Conservation (phyloP, 1,140 invertebrate genomes). For the Harpegnathos saltator region DNA sequence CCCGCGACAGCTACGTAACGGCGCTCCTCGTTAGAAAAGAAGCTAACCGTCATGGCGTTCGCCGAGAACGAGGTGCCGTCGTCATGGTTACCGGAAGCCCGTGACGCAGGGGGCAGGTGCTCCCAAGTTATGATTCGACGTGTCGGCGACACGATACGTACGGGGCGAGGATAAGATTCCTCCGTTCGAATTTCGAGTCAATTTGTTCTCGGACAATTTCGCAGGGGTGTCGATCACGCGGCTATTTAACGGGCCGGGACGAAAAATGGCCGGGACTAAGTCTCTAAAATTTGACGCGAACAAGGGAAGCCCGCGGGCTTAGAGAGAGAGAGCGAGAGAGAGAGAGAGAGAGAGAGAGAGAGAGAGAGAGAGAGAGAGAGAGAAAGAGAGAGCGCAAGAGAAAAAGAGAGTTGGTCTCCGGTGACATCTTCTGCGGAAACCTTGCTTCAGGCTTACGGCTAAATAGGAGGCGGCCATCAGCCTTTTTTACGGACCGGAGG, state of each 20-base stretch:
- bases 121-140: slow-evolving; percentile 66
- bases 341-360: too few relatives aligned
- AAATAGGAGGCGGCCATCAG: background rate
- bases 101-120: slow-evolving; percentile 62
- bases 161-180: slow-evolving; percentile 14
- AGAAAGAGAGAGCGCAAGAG: too few relatives aligned
- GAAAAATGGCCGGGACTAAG: background rate
- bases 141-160: slow-evolving; percentile 41
- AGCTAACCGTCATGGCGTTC: slow-evolving; percentile 74
- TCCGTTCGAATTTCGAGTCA: slow-evolving; percentile 4
- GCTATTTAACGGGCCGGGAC: background rate
- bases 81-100: slow-evolving; percentile 76
- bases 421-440: background rate
- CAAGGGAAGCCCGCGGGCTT: too few relatives aligned
- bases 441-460: background rate
- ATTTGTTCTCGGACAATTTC: slow-evolving; percentile 14
- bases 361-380: too few relatives aligned
- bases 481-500: background rate
- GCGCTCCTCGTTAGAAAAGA: slow-evolving; percentile 81
- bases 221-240: background rate
- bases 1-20: slow-evolving; percentile 65
- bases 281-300: too few relatives aligned
- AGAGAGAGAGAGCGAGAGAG: too few relatives aligned
- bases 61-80: slow-evolving; percentile 73
- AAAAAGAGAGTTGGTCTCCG: background rate